Percentiles rank a stretch among this genome's conserved stretches.
Conservation (phyloP, 2,888 invertebrate species). For the Ornithoptera priamus region DNA sequence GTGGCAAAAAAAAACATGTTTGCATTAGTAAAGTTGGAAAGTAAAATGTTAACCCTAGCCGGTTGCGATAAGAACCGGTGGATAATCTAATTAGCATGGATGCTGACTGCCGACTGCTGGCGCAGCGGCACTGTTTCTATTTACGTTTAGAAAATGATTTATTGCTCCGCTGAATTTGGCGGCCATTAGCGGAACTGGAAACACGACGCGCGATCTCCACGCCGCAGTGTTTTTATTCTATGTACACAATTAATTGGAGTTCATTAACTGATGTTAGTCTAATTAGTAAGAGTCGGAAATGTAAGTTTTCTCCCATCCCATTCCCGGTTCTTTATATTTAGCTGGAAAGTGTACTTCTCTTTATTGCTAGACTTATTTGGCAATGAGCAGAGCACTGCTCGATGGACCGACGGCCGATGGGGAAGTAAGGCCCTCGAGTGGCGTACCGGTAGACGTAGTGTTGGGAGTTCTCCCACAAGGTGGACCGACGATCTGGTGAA, state of each 20-base stretch:
- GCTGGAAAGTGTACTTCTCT: too few relatives aligned
- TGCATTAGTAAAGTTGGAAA: conserved; percentile 3
- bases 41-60: conserved; percentile 16
- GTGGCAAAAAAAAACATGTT: not conserved
- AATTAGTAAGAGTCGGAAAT: too few relatives aligned
- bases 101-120: conserved; percentile 32
- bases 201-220: not conserved
- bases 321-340: too few relatives aligned
- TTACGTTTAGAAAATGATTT: conserved; percentile 34
- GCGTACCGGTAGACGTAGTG: too few relatives aligned
- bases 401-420: too few relatives aligned
- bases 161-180: conserved; percentile 25
- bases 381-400: too few relatives aligned
- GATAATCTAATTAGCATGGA: conserved; percentile 36
- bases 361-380: too few relatives aligned
- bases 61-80: conserved; percentile 30
- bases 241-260: conserved; percentile 1
- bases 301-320: too few relatives aligned
- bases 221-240: not conserved
- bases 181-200: conserved; percentile 16
- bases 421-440: too few relatives aligned
- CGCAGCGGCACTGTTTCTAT: conserved; percentile 24
- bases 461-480: too few relatives aligned
- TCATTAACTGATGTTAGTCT: too few relatives aligned
- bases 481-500: too few relatives aligned